phyloP scores from a whole-genome alignment of 2,888 invertebrate genomes.

The Phaonia tiefii region DNA sequence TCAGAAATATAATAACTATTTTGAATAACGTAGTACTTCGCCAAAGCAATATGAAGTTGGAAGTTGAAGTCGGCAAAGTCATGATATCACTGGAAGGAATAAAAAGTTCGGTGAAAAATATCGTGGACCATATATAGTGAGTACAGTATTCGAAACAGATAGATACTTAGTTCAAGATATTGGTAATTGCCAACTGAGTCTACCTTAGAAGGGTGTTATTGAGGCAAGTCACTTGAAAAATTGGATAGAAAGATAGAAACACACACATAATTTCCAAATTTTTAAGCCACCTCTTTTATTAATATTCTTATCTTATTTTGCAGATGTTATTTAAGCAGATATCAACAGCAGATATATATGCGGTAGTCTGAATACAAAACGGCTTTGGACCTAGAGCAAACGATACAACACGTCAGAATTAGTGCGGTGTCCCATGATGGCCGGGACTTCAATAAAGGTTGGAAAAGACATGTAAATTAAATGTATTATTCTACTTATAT shows the following conservation, averaged over 20 bases:
- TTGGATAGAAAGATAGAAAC: slow-evolving; percentile 5
- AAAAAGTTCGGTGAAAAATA: slow-evolving; percentile 43
- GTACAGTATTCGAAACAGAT: slow-evolving; percentile 48
- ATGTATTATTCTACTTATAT: too few relatives aligned
- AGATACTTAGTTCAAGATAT: slow-evolving; percentile 50
- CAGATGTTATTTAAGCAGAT: too few relatives aligned
- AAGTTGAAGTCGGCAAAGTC: slow-evolving; percentile 42
- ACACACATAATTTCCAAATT: too few relatives aligned
- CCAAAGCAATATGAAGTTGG: slow-evolving; percentile 36
- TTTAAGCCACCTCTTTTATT: too few relatives aligned
- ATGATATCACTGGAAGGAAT: slow-evolving; percentile 42
- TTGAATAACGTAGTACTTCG: slow-evolving; percentile 19
- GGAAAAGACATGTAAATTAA: too few relatives aligned
- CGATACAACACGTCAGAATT: too few relatives aligned
- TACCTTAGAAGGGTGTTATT: slow-evolving; percentile 28
- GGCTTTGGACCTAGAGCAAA: too few relatives aligned
- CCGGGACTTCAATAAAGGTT: too few relatives aligned
- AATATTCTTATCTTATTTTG: too few relatives aligned
- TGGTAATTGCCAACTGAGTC: slow-evolving; percentile 33
- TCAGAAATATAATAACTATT: slow-evolving; percentile 26
- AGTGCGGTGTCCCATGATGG: too few relatives aligned
- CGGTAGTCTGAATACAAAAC: too few relatives aligned
- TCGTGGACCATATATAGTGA: slow-evolving; percentile 44
- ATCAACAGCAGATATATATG: too few relatives aligned
- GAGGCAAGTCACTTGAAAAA: slow-evolving; percentile 19